Evolutionary conservation across 2,113 vertebrate genomes (phyloP).

Genomic region (Calonectris borealis): DNA sequence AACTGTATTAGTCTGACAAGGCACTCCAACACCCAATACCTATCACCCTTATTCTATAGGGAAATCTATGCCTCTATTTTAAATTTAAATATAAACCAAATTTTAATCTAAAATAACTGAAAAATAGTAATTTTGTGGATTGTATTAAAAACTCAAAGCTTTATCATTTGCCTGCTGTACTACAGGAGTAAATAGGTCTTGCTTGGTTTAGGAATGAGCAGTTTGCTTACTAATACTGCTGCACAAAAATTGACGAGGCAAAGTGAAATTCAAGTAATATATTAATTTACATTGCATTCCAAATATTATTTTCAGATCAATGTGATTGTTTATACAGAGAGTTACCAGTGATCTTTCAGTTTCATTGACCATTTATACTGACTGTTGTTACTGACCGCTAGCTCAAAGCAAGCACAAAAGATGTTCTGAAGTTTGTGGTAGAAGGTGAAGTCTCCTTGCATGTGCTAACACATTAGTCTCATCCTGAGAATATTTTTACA

Average conservation of each 20-base stretch:
- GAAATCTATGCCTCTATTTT: background rate
- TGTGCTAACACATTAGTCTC: background rate
- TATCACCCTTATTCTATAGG: background rate
- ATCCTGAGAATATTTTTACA: background rate
- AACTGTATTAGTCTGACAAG: background rate
- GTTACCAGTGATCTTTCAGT: background rate
- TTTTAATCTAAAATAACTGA: background rate
- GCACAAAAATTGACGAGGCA: background rate
- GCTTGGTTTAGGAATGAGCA: background rate
- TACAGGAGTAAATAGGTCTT: background rate
- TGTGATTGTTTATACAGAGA: background rate
- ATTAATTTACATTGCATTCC: background rate
- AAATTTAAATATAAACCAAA: background rate
- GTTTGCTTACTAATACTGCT: background rate
- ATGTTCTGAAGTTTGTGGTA: background rate
- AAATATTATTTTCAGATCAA: background rate
- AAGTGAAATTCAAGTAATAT: background rate
- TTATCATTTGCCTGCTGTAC: background rate
- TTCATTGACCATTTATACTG: background rate
- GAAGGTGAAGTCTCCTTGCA: background rate
- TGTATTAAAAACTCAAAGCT: background rate
- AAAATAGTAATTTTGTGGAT: background rate
- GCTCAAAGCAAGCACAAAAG: background rate
- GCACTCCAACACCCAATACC: background rate
- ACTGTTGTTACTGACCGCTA: background rate